phyloP scores from a whole-genome alignment of 2,888 invertebrate species.

The Dryocosmus kuriphilus region DNA sequence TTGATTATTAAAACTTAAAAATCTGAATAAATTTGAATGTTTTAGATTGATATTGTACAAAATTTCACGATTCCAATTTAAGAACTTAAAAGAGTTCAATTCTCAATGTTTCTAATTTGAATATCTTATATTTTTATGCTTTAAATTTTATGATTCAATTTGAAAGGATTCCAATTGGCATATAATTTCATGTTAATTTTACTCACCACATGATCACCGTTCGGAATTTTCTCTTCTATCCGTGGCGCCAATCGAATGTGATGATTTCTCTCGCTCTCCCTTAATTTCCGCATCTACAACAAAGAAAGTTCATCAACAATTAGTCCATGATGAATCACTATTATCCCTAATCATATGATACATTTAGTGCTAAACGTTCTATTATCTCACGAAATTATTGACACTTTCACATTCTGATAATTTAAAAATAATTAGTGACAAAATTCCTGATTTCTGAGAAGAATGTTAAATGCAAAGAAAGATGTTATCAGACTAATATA shows the following conservation, averaged over 20 bases:
- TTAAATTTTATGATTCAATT: too few relatives aligned
- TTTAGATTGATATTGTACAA: too few relatives aligned
- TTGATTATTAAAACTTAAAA: too few relatives aligned
- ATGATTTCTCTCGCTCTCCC: constrained; percentile 78
- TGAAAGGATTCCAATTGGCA: too few relatives aligned
- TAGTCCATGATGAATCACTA: constrained; percentile 51
- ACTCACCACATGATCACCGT: constrained; percentile 66
- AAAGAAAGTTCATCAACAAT: constrained; percentile 51
- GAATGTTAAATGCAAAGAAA: too few relatives aligned
- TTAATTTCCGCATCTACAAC: constrained; percentile 80
- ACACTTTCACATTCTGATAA: constrained; percentile 30
- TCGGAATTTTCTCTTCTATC: constrained; percentile 67
- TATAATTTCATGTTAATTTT: neutral
- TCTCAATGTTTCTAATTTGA: too few relatives aligned
- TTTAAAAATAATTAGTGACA: neutral
- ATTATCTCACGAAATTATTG: constrained; percentile 21
- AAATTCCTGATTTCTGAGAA: too few relatives aligned
- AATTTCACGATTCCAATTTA: too few relatives aligned
- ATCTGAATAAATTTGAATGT: too few relatives aligned
- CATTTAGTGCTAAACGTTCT: neutral
- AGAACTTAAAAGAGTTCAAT: too few relatives aligned
- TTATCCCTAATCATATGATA: constrained; percentile 32
- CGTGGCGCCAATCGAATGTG: constrained; percentile 67
- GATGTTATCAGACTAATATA: too few relatives aligned
- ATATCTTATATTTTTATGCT: too few relatives aligned